Evolutionary conservation across 2,888 invertebrate species (phyloP).

Genomic region (Thysanoteuthis rhombus): DNA sequence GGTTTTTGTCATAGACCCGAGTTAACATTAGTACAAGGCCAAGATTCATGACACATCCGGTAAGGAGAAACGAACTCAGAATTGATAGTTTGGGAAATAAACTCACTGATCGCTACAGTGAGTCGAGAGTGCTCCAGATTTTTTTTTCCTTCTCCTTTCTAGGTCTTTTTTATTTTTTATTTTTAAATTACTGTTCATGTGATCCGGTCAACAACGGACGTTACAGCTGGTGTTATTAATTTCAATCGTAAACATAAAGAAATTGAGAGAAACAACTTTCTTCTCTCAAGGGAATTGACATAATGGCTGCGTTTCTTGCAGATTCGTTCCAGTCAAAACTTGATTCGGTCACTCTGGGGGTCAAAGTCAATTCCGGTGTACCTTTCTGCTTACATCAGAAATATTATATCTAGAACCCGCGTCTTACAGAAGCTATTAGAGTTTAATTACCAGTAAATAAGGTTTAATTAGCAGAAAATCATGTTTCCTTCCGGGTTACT

Average conservation of each 20-base stretch:
- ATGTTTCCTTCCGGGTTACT: background rate
- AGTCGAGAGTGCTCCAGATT: too few species aligned
- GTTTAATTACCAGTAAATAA: background rate
- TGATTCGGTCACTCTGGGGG: background rate
- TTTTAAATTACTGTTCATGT: background rate
- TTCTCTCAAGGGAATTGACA: background rate
- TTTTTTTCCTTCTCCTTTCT: too few species aligned
- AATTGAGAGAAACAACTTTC: background rate
- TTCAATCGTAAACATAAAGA: background rate
- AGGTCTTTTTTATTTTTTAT: too few species aligned
- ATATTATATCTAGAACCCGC: background rate
- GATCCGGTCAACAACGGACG: background rate
- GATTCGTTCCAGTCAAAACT: background rate
- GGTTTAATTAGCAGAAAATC: conserved; percentile 12
- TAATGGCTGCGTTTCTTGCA: background rate
- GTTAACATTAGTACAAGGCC: too few species aligned
- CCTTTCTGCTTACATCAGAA: background rate
- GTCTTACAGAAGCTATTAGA: background rate
- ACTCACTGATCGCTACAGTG: too few species aligned
- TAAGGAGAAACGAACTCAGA: too few species aligned
- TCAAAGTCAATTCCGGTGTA: background rate
- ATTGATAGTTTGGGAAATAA: too few species aligned
- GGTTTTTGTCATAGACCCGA: too few species aligned
- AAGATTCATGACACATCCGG: too few species aligned
- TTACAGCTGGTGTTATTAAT: background rate